phyloP scores from a whole-genome alignment of 2,888 invertebrate genomes.

The Ecliptopera silaceata region DNA sequence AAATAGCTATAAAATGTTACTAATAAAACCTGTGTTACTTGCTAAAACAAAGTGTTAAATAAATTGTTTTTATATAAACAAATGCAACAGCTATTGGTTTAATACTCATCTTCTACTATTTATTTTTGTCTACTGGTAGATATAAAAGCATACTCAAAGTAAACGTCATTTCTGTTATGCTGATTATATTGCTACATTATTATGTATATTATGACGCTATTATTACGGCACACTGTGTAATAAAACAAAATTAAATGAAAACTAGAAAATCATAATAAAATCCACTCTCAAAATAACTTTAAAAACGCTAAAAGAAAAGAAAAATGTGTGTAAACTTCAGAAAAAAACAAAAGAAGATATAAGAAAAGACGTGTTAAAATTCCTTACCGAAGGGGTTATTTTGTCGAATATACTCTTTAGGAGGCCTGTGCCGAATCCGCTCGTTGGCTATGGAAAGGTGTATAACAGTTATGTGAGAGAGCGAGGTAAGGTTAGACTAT shows the following conservation, averaged over 20 bases:
- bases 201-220: slow-evolving; percentile 65
- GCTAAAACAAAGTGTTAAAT: slow-evolving; percentile 41
- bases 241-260: slow-evolving; percentile 55
- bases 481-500: slow-evolving; percentile 74
- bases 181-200: slow-evolving; percentile 70
- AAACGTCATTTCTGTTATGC: slow-evolving; percentile 69
- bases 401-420: slow-evolving; percentile 85
- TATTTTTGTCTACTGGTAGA: slow-evolving; percentile 66
- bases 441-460: slow-evolving; percentile 83
- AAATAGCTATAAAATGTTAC: slow-evolving; percentile 31
- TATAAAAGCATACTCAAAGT: slow-evolving; percentile 77
- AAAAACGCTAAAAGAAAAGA: slow-evolving; percentile 59
- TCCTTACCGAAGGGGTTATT: slow-evolving; percentile 85
- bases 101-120: slow-evolving; percentile 64
- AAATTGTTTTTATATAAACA: slow-evolving; percentile 42
- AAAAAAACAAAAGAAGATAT: slow-evolving; percentile 64
- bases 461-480: slow-evolving; percentile 82
- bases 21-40: slow-evolving; percentile 36
- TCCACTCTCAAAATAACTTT: slow-evolving; percentile 65
- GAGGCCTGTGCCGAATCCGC: slow-evolving; percentile 84
- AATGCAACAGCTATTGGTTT: slow-evolving; percentile 63
- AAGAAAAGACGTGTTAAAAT: slow-evolving; percentile 81
- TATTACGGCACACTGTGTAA: slow-evolving; percentile 79
- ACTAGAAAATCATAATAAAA: slow-evolving; percentile 65
- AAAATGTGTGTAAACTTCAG: slow-evolving; percentile 66